Evolutionary conservation across 2,797 vertebrate genomes (phyloP).

Genomic region (Jordanella pulchra): DNA sequence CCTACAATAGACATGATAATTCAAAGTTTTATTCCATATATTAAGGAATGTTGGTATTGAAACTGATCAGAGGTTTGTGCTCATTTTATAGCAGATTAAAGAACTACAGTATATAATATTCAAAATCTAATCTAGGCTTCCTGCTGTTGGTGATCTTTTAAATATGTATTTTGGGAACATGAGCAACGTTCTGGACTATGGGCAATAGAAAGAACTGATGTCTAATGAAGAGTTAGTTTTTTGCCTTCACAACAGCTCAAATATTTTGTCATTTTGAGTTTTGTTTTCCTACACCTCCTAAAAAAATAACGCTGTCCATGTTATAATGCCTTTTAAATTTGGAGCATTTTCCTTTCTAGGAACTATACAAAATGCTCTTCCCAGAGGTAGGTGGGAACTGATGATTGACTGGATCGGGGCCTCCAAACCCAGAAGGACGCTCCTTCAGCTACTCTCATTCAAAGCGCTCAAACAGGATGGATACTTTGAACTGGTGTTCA

Average conservation of each 20-base stretch:
- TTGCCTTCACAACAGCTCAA: not conserved
- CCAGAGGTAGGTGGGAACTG: not conserved
- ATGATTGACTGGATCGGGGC: not conserved
- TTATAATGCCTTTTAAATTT: not conserved
- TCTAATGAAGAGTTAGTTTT: not conserved
- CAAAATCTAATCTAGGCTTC: too few relatives aligned
- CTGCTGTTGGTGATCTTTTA: too few relatives aligned
- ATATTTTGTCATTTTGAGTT: not conserved
- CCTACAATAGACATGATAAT: not conserved
- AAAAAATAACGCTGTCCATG: not conserved
- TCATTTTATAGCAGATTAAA: not conserved
- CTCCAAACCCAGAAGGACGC: not conserved
- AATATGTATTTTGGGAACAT: too few relatives aligned
- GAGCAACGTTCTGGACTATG: too few relatives aligned
- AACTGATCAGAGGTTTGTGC: not conserved
- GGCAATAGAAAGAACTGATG: too few relatives aligned
- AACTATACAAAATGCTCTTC: not conserved
- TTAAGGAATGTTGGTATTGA: not conserved
- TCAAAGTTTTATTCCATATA: not conserved
- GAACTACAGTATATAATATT: too few relatives aligned
- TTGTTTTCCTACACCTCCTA: not conserved
- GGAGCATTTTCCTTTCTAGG: not conserved
- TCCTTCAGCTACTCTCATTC: not conserved
- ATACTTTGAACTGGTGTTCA: not conserved
- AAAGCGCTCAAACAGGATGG: not conserved